Evolutionary conservation across 1,140 invertebrate genomes (phyloP).

Genomic region (Pararge aegeria): DNA sequence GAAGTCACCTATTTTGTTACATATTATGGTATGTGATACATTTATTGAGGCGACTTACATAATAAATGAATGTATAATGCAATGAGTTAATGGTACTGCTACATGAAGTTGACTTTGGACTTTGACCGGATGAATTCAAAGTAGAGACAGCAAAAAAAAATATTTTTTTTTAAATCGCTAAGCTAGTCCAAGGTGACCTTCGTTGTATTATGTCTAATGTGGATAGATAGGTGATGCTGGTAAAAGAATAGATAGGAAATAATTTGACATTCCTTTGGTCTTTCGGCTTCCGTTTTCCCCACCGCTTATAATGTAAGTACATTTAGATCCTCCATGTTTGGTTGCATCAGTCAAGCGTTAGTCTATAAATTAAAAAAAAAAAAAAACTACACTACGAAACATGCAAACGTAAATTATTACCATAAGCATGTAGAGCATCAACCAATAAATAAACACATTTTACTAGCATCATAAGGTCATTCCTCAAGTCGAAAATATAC

Average conservation of each 20-base stretch:
- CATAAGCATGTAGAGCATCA: no score
- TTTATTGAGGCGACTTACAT: neutral
- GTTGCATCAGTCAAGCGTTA: no score
- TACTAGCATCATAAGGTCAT: neutral
- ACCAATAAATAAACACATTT: neutral
- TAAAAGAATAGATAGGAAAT: neutral
- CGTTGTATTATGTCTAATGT: neutral
- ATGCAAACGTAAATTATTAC: no score
- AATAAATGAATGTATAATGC: neutral
- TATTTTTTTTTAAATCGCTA: no score
- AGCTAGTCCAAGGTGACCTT: neutral
- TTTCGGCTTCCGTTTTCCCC: no score
- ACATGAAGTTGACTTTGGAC: neutral
- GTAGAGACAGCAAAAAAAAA: no score
- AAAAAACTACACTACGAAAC: no score
- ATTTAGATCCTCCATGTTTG: no score
- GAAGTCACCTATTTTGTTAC: slow-evolving; percentile 14
- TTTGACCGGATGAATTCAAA: no score
- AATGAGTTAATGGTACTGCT: neutral
- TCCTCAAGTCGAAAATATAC: neutral
- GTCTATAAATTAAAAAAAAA: no score
- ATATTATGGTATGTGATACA: neutral
- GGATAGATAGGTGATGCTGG: neutral
- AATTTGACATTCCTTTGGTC: no score
- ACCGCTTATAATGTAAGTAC: no score